phyloP scores from a whole-genome alignment of 2,888 invertebrate genomes.

The Campaea margaritaria region DNA sequence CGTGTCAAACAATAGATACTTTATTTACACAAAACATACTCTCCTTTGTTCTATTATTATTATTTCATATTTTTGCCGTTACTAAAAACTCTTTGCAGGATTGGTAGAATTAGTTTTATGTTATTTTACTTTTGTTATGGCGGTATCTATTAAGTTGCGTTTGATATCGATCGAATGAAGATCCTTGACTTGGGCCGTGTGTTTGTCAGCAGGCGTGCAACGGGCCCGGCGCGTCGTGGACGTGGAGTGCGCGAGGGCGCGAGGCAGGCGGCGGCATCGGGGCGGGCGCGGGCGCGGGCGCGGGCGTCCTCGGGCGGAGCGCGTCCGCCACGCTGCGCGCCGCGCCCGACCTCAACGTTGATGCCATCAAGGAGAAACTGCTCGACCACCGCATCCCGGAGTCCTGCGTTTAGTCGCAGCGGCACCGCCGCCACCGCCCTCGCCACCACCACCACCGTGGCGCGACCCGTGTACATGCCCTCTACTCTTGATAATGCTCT shows the following conservation, averaged over 20 bases:
- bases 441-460: slow-evolving; percentile 3
- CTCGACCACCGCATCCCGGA: slow-evolving; percentile 95
- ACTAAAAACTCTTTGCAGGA: too few relatives aligned
- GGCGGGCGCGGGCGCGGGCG: slow-evolving; percentile 38
- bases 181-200: slow-evolving; percentile 23
- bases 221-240: slow-evolving; percentile 83
- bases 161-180: too few relatives aligned
- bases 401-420: slow-evolving; percentile 90
- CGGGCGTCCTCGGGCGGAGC: slow-evolving; percentile 67
- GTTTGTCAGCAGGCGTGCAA: slow-evolving; percentile 75
- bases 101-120: too few relatives aligned
- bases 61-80: too few relatives aligned
- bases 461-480: not conserved
- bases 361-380: slow-evolving; percentile 94
- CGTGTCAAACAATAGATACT: too few relatives aligned
- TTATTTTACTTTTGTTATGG: too few relatives aligned
- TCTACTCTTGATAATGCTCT: not conserved
- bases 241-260: slow-evolving; percentile 78
- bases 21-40: too few relatives aligned
- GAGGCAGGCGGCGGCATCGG: slow-evolving; percentile 54
- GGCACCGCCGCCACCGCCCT: slow-evolving; percentile 2
- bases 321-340: slow-evolving; percentile 80
- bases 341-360: slow-evolving; percentile 88
- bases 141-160: too few relatives aligned
- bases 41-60: too few relatives aligned